A percentile compares a stretch with the other conserved stretches of the same genome.
Evolutionary conservation across 2,797 vertebrate species (phyloP).

Genomic region (Emys orbicularis): DNA sequence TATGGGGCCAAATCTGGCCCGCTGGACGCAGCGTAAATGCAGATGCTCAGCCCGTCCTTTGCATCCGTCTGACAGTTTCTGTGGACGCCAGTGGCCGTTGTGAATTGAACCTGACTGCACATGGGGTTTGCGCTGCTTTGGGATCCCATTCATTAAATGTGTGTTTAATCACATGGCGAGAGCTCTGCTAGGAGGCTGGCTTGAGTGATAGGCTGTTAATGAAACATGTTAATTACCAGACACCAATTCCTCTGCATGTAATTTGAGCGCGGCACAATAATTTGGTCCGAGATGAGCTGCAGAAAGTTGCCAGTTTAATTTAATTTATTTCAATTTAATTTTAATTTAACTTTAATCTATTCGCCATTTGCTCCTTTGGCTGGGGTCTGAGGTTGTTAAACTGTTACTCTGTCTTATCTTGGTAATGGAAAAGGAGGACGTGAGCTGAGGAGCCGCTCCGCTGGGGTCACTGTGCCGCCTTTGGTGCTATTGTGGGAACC

Average conservation of each 20-base stretch:
- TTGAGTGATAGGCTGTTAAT: slow-evolving; percentile 14
- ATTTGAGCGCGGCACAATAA: background rate
- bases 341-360: slow-evolving; percentile 71
- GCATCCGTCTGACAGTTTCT: too few relatives aligned
- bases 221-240: background rate
- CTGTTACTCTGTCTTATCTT: background rate
- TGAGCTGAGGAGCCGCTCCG: background rate
- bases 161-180: background rate
- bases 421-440: too few relatives aligned
- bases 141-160: background rate
- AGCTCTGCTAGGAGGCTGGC: background rate
- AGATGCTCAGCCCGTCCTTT: too few relatives aligned
- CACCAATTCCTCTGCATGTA: background rate
- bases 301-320: slow-evolving; percentile 69
- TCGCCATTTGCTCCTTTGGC: slow-evolving; percentile 44
- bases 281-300: slow-evolving; percentile 61
- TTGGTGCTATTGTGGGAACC: background rate
- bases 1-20: too few relatives aligned
- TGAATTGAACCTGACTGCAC: background rate
- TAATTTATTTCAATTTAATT: slow-evolving; percentile 78
- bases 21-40: too few relatives aligned
- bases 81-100: too few relatives aligned
- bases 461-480: background rate
- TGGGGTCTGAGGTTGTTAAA: slow-evolving; percentile 37
- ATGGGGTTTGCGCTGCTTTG: background rate